phyloP scores from a whole-genome alignment of 1,140 invertebrate genomes.

The Aphelinus certus region DNA sequence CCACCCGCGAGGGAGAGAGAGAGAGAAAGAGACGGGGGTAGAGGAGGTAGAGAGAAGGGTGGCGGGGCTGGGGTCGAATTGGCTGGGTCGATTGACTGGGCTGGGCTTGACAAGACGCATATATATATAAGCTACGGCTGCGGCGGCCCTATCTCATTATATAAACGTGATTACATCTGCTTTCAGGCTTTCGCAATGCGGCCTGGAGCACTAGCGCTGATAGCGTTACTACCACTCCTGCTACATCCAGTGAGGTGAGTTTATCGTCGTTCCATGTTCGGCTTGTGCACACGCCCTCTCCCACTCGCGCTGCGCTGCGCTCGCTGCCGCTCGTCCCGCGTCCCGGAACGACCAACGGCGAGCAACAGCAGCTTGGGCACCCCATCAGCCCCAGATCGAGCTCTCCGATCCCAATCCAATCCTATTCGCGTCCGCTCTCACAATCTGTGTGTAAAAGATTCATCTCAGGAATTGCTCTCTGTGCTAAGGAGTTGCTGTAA shows the following conservation, averaged over 20 bases:
- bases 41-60: not conserved
- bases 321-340: too few relatives aligned
- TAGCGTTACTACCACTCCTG: slow-evolving; percentile 61
- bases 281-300: too few relatives aligned
- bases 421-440: too few relatives aligned
- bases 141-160: slow-evolving; percentile 34
- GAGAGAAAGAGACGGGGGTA: not conserved
- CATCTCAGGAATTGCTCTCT: too few relatives aligned
- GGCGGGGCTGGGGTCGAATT: not conserved
- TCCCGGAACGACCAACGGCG: too few relatives aligned
- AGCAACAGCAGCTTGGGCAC: too few relatives aligned
- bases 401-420: too few relatives aligned
- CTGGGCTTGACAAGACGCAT: slow-evolving; percentile 31
- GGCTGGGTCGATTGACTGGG: slow-evolving; percentile 13
- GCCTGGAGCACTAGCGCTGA: slow-evolving; percentile 64
- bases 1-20: too few relatives aligned
- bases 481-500: too few relatives aligned
- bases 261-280: slow-evolving; percentile 31
- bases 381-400: too few relatives aligned
- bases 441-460: too few relatives aligned
- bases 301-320: too few relatives aligned
- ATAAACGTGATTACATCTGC: slow-evolving; percentile 53
- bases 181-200: slow-evolving; percentile 66
- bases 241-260: slow-evolving; percentile 62
- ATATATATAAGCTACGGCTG: slow-evolving; percentile 8